A percentile compares a stretch with the other conserved stretches of the same genome.
Evolutionary conservation across 2,797 vertebrate species (phyloP).

Genomic region (Sarcophilus harrisii): DNA sequence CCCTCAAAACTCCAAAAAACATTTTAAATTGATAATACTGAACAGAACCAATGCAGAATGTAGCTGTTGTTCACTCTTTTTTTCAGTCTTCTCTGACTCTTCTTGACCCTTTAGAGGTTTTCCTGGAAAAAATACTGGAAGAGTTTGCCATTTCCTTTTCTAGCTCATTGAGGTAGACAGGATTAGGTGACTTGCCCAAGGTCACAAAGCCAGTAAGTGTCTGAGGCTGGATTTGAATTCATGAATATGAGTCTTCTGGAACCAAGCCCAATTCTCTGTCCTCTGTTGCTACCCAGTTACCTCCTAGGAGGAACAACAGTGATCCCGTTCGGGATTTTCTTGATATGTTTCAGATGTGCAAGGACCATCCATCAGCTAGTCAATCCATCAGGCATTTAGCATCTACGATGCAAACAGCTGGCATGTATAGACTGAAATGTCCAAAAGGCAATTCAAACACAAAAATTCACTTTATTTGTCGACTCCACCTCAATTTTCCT

Average conservation of each 20-base stretch:
- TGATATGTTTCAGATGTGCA: background rate
- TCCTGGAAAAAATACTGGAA: background rate
- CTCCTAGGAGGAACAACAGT: background rate
- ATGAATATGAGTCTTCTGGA: background rate
- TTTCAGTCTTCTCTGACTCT: background rate
- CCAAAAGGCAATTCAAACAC: background rate
- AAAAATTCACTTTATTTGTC: background rate
- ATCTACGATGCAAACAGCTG: background rate
- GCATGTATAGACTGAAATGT: background rate
- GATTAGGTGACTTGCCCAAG: background rate
- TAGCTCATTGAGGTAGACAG: background rate
- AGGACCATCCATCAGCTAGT: background rate
- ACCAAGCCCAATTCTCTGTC: background rate
- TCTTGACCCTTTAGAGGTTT: background rate
- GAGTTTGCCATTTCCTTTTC: background rate
- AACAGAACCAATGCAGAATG: background rate
- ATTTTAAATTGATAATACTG: background rate
- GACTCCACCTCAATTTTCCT: background rate
- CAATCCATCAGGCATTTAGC: background rate
- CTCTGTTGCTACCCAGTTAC: background rate
- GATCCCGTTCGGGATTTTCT: background rate
- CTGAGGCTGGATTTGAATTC: background rate
- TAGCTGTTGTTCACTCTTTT: background rate
- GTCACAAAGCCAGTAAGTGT: background rate
- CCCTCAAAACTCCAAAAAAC: background rate